Base-by-base conservation (phyloP, 2,888 invertebrate species). In the Leucophenga maculata region DNA sequence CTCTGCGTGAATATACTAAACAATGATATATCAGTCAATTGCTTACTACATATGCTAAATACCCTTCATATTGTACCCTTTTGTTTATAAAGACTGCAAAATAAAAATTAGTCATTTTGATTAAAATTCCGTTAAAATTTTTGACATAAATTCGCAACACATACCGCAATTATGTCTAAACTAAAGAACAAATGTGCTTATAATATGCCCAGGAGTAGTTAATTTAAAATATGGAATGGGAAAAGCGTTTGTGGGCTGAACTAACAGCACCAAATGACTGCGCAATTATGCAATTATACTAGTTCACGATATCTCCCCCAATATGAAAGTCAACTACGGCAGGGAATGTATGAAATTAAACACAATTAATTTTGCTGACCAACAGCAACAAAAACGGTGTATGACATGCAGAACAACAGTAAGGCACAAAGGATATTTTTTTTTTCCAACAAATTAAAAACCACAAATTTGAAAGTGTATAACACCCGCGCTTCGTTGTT, bases 241-340 rank as follows among this genome's bases (percentile, higher is more conserved):
- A 3, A 13, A n/a, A 62, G 22, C 62, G 22, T 20, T 62, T 44
- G 62, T 62, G 22, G 62, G 62, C 44, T 6, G 77, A 80, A 77
- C 77, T 82, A 80, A 74, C 84, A 52, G 72, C 50, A 32, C 76
- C 78, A 80, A 80, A 83, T 83, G 82, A 79, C 81, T 75, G 68
- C 75, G 81, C 78, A 81, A 83, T 81, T 81, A 84, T 82, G 82
- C 82, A 83, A 83, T 83, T 81, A 83, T 74, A 31, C 13, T 57
- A 14, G 31, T 14, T 3, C 9, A 39, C 11, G 6, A 8, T 39
- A 11, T 39, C 11, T 8, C 39, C 39, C 39, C 1, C 11, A 39
- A 6, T 39, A 18, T n/a, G n/a, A 44, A 6, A 16, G 46, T 46
- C 46, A 62, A 46, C 14, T 46, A n/a, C n/a, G n/a, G n/a, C n/a